A percentile compares a stretch with the other conserved stretches of the same genome.
phyloP scores from a whole-genome alignment of 2,113 vertebrate genomes.

The Catharus fuscescens region DNA sequence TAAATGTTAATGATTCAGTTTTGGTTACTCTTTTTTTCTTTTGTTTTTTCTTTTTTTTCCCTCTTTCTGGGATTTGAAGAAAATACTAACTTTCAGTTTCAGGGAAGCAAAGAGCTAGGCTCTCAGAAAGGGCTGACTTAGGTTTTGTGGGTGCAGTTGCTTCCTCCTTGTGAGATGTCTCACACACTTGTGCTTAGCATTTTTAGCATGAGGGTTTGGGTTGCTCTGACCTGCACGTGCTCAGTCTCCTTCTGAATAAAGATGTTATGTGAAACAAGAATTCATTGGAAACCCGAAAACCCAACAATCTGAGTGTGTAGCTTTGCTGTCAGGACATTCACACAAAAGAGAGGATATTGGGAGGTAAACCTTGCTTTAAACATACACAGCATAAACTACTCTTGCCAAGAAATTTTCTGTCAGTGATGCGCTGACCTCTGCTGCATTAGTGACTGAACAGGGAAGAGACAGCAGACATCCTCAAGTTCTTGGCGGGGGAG shows the following conservation, averaged over 20 bases:
- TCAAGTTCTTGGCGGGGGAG: accelerated
- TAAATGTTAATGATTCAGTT: background rate
- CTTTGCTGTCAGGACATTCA: background rate
- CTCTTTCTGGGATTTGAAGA: background rate
- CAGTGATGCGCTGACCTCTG: background rate
- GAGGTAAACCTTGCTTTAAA: background rate
- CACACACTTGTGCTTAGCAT: background rate
- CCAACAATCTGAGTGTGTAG: background rate
- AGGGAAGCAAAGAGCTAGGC: background rate
- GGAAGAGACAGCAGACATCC: background rate
- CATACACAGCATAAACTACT: background rate
- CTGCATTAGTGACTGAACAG: background rate
- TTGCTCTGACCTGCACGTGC: background rate
- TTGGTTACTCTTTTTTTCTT: too few relatives aligned
- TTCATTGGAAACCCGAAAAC: background rate
- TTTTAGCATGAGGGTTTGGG: background rate
- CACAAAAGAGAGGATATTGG: background rate
- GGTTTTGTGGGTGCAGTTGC: background rate
- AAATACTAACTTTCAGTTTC: background rate
- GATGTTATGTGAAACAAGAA: background rate
- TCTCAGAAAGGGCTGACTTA: background rate
- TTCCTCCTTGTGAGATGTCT: background rate
- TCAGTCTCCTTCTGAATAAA: background rate
- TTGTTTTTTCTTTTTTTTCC: too few relatives aligned
- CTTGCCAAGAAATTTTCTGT: background rate